Percentiles rank a stretch among this genome's conserved stretches.
Evolutionary conservation across 2,113 vertebrate species (phyloP).

Genomic region (Leiothrix lutea): DNA sequence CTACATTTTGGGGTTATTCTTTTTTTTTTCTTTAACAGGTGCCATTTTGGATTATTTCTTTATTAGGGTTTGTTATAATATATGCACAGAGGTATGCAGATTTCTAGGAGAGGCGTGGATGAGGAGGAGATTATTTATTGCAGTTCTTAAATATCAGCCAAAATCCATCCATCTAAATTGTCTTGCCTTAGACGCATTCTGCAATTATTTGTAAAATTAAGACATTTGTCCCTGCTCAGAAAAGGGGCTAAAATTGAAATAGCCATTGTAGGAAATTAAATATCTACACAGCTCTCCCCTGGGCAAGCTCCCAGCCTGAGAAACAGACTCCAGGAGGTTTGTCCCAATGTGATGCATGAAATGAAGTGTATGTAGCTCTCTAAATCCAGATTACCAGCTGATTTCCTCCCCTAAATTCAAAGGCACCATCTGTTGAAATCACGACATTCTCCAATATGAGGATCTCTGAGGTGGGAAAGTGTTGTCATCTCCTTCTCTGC

Average conservation of each 20-base stretch:
- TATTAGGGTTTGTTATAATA: slow-evolving; percentile 74
- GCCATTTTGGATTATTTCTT: slow-evolving; percentile 76
- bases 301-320: not conserved
- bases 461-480: not conserved
- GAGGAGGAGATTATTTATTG: slow-evolving; percentile 66
- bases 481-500: slow-evolving; percentile 10
- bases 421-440: slow-evolving; percentile 49
- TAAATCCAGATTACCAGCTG: slow-evolving; percentile 49
- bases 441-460: not conserved
- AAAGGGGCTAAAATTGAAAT: not conserved
- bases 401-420: slow-evolving; percentile 49
- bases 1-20: slow-evolving; percentile 54
- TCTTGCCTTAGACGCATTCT: not conserved
- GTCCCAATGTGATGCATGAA: slow-evolving; percentile 27
- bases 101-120: not conserved
- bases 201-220: slow-evolving; percentile 20
- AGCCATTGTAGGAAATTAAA: not conserved
- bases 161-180: slow-evolving; percentile 63
- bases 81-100: slow-evolving; percentile 68
- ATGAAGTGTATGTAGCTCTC: slow-evolving; percentile 6
- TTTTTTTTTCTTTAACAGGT: slow-evolving; percentile 62
- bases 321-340: not conserved
- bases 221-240: not conserved
- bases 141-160: slow-evolving; percentile 66
- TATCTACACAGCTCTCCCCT: not conserved